Base-by-base conservation (phyloP, 2,113 vertebrate genomes). In the Beaufortia kweichowensis region DNA sequence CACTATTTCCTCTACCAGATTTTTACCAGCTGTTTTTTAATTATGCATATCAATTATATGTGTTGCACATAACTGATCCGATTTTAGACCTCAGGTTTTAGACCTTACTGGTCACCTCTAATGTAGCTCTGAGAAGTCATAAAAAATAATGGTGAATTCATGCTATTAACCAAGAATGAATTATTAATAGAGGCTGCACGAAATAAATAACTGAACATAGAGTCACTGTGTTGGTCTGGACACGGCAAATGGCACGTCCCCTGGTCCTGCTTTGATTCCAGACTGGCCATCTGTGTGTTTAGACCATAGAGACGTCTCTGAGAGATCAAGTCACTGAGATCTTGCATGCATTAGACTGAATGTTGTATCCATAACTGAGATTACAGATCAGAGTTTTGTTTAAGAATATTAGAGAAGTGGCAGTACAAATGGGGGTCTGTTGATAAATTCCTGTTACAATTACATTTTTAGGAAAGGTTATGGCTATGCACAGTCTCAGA, bases 211-310 rank as follows among this genome's bases (percentile, higher is more conserved):
- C 75, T 46, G 64, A 59, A 59, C 55, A 57, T 46, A 24, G 57
- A 31, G 56, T 69, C 41, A 35, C 39, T 59, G 75, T 77, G 64
- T 26, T 56, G 55, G 75, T 56, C 53, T 68, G 35, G 35, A 53
- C 62, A 23, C 35, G 23, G 65, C n/a, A 75, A 80, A 80, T 76
- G 72, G 56, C 78, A 75, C 8, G 64, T 80, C 64, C 78, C 78
- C 11, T 33, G 72, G 65, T 75, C 66, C 72, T 63, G 57, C 21
- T 75, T 61, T 68, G 78, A 75, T 33, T 24, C 56, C 64, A 50
- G 56, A 53, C 57, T 14, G 35, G 46, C 64, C 78, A 80, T 66
- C 72, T 80, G 78, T 11, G 21, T 55, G 63, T 55, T 70, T 70
- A 70, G 60, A 64, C 31, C 39, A 53, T 24, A 63, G 60, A 28